Base-by-base conservation (phyloP, 1,140 invertebrate species). In the Achroia grisella region DNA sequence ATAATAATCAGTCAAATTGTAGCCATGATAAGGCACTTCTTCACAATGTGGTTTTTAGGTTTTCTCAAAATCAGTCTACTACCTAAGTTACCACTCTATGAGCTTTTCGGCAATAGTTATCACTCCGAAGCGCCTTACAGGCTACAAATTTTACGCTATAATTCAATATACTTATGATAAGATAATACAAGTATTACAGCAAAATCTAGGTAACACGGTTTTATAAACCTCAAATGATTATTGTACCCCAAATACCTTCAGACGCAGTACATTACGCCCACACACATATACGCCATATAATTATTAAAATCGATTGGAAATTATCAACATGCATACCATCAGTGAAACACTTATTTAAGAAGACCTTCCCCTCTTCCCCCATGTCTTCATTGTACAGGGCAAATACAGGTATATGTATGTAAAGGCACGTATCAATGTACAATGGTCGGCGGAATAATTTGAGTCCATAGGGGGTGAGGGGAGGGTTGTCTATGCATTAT, bases 401-500 rank as follows among this genome's bases (percentile, higher is more conserved):
- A 35, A 34, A 0, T 33, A 12, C 23, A 23, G 8, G 15, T 2
- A 13, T 35, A 10, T 15, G 1, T 17, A 14, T 37, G 12, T 9
- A 33, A 28, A 27, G 4, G 41, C 15, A 27, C 36, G 36, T 51
- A 33, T 55, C 56, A 35, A 2, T 27, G 10, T 45, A 34, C 5
- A 46, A 12, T 68, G 58, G 63, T 44, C 10, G 39, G 33, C 46
- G 41, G 54, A 41, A 56, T 65, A 62, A 61, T 67, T 66, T 56
- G 49, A 58, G 48, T 49, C 43, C 34, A 48, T 15, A 23, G 44
- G 31, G 47, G 42, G 39, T 30, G 42, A 10, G 31, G 56, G 44
- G 58, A 31, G 39, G 37, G 45, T 39, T 44, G 52, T 58, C 52
- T 56, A 75, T 82, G 71, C 74, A 82, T 82, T 76, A 82, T 82